A percentile compares a stretch with the other conserved stretches of the same genome.
Conservation (phyloP, 2,888 invertebrate species). For the Stratiomys singularior region DNA sequence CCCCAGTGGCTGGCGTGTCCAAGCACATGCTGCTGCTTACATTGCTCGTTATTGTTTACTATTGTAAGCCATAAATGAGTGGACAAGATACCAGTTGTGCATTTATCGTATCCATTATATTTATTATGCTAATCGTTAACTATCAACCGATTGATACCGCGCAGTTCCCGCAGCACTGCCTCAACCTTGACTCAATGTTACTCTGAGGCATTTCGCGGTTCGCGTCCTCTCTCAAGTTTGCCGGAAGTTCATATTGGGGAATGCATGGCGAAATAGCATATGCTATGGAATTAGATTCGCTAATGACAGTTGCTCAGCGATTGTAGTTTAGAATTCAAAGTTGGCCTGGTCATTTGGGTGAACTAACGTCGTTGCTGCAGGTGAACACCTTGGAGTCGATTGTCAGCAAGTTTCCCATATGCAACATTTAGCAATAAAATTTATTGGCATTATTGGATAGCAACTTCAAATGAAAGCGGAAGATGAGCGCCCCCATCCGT, state of each 20-base stretch:
- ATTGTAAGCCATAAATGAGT: background rate
- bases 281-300: background rate
- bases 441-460: background rate
- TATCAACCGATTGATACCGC: background rate
- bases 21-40: no score
- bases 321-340: background rate
- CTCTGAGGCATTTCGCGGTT: background rate
- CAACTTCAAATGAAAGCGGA: background rate
- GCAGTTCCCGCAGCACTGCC: background rate
- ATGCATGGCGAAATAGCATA: background rate
- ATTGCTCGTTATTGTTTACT: background rate
- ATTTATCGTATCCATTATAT: background rate
- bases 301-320: background rate
- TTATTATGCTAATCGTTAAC: background rate
- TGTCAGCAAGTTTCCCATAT: background rate
- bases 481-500: background rate
- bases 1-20: no score
- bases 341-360: background rate
- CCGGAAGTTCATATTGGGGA: conserved; percentile 1
- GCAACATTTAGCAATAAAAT: background rate
- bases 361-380: background rate
- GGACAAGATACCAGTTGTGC: background rate
- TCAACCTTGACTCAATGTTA: background rate
- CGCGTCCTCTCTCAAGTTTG: conserved; percentile 7
- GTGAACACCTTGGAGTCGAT: background rate